A percentile compares a stretch with the other conserved stretches of the same genome.
Evolutionary conservation across 2,888 invertebrate species (phyloP).

Genomic region (Trichacis sp.): DNA sequence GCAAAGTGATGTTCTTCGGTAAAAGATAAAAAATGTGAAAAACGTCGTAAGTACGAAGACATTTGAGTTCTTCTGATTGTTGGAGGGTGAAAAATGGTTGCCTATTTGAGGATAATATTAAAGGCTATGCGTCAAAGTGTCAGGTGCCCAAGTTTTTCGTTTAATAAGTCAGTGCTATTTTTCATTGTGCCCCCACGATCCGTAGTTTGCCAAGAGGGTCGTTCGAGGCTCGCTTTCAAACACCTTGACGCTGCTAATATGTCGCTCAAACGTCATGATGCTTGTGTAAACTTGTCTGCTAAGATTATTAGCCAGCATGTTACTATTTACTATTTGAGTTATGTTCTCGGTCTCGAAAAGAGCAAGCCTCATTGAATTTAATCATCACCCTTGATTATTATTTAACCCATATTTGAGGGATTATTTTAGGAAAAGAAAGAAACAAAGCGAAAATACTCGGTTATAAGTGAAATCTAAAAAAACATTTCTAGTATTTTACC

Average conservation of each 20-base stretch:
- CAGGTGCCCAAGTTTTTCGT: constrained; percentile 58
- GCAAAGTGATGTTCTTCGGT: not conserved
- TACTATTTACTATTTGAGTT: not conserved
- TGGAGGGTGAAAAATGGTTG: constrained; percentile 46
- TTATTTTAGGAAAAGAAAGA: no score
- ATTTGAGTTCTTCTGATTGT: constrained; percentile 34
- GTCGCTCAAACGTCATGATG: constrained; percentile 21
- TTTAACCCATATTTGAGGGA: no score
- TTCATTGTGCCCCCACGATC: constrained; percentile 49
- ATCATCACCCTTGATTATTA: not conserved
- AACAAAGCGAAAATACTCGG: no score
- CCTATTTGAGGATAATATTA: constrained; percentile 51
- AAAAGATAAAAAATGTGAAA: not conserved
- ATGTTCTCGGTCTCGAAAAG: no score
- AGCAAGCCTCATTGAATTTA: no score
- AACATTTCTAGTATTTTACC: no score
- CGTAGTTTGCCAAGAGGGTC: constrained; percentile 24
- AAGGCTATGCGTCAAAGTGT: constrained; percentile 42
- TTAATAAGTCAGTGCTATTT: constrained; percentile 66
- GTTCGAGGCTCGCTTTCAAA: constrained; percentile 15
- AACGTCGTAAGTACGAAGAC: constrained; percentile 5
- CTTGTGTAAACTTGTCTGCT: constrained; percentile 20
- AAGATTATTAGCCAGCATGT: constrained; percentile 2
- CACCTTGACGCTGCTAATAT: constrained; percentile 23
- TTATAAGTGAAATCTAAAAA: no score